Conservation (phyloP, 2,797 vertebrate species). For the Xiphophorus birchmanni region DNA sequence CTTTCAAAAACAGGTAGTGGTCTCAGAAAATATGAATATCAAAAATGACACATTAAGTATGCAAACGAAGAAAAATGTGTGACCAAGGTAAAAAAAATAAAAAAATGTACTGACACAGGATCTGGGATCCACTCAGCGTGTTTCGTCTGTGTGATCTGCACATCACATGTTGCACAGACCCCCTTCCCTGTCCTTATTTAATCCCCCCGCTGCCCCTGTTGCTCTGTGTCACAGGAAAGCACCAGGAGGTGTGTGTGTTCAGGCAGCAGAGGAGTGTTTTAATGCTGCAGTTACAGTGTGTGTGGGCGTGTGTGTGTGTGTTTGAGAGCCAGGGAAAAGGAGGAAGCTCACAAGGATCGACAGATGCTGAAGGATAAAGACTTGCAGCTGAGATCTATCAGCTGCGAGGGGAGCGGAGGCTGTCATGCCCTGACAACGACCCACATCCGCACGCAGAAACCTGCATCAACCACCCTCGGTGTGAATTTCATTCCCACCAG, state of each 20-base stretch:
- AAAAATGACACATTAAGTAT: slow-evolving; percentile 6
- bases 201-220: slow-evolving; percentile 4
- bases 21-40: background rate
- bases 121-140: slow-evolving; percentile 18
- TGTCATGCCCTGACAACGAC: slow-evolving; percentile 42
- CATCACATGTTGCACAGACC: slow-evolving; percentile 44
- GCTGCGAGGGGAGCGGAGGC: slow-evolving; percentile 56
- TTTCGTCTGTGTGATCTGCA: slow-evolving; percentile 42
- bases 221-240: slow-evolving; percentile 47
- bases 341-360: slow-evolving; percentile 57
- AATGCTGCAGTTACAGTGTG: slow-evolving; percentile 20
- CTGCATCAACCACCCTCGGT: slow-evolving; percentile 50
- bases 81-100: slow-evolving; percentile 27
- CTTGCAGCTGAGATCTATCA: slow-evolving; percentile 65
- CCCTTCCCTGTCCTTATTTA: slow-evolving; percentile 21
- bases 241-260: slow-evolving; percentile 30
- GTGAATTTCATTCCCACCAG: slow-evolving; percentile 65
- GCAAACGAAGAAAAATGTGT: slow-evolving; percentile 29
- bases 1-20: background rate
- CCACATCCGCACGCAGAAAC: slow-evolving; percentile 33
- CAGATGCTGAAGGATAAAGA: slow-evolving; percentile 68
- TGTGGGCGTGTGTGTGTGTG: background rate
- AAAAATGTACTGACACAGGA: slow-evolving; percentile 37
- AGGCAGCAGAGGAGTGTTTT: slow-evolving; percentile 22
- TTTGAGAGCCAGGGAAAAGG: slow-evolving; percentile 15